These are phyloP conservation scores for Oreotrochilus melanogaster DNA, from an alignment of 2,113 vertebrate species.

Conservation along the genomic window DNA sequence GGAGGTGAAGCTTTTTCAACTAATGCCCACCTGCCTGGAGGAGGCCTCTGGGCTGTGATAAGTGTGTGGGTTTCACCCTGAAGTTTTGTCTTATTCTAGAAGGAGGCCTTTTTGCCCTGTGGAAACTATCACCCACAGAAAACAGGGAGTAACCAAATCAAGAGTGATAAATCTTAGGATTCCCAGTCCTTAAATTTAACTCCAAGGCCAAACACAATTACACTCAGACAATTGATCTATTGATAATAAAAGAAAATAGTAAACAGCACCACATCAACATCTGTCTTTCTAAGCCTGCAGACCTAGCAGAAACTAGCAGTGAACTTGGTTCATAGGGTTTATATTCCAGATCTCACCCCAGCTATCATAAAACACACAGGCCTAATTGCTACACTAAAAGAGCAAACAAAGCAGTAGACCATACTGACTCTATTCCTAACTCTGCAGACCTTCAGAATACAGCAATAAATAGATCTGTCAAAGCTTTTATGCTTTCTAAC, in stretches of 20 bases:
- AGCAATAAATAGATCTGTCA: not conserved
- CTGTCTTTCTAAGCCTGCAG: not conserved
- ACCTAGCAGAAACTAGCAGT: not conserved
- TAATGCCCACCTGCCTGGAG: not conserved
- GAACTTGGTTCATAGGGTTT: not conserved
- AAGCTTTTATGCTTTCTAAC: not conserved
- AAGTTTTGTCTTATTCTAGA: not conserved
- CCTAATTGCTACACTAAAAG: not conserved
- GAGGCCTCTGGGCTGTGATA: not conserved
- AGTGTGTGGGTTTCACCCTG: not conserved
- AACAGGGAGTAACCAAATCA: not conserved
- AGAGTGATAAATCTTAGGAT: not conserved
- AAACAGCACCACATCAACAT: not conserved
- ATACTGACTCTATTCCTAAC: not conserved
- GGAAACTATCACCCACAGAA: not conserved
- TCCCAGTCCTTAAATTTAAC: not conserved
- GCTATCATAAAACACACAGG: not conserved
- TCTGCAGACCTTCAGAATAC: not conserved
- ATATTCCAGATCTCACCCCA: not conserved
- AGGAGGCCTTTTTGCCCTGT: not conserved
- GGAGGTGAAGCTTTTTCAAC: not conserved
- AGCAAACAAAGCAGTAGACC: not conserved
- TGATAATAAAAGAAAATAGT: not conserved
- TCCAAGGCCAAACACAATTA: not conserved
- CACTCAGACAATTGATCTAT: fast-evolving